Evolutionary conservation across 2,797 vertebrate genomes (phyloP), one percentile per base, ranked within the genome.

Genomic region (Pelochelys cantorii): DNA sequence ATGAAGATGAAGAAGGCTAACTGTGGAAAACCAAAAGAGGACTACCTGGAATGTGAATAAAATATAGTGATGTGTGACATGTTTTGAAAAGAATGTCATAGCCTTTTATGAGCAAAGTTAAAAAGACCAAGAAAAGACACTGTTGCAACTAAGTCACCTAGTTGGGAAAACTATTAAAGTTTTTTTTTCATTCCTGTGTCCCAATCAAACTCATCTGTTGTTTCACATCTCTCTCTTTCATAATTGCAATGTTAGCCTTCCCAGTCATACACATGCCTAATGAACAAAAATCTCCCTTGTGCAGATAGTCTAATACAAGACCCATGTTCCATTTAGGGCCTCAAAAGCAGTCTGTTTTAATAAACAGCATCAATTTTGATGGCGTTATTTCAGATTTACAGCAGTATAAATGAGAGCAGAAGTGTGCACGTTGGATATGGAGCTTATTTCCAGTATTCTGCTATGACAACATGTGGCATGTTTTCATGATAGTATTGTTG

Each of bases 131-230:
- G 55, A 86, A 90, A 87, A 92, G 75, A 65, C 0, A 0, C n/a
- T 65, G 27, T n/a, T 86, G 60, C 83, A 60, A 87, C 87, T 97
- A 94, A 96, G 90, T 95, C 93, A 96, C 84, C 92, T 93, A 80
- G 79, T 71, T 25, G 34, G 52, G 53, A 93, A 95, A 86, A 85
- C 17, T 79, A 34, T 22, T 55, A n/a, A 93, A 57, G 42, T 48
- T 48, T 20, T 84, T 82, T 88, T 93, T 85, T 37, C 12, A 82
- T 90, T 92, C 86, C 79, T 34, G 81, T 37, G 57, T 25, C 14
- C n/a, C 6, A 20, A 52, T 88, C 65, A 86, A 90, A 42, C 54
- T 53, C 93, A 92, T 77, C 53, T 92, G 79, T 83, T 92, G 25
- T 79, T 90, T 90, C 27, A 15, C 11, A 20, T 80, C 84, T 89